Percentiles rank a stretch among this genome's conserved stretches.
Conservation (phyloP, 2,797 vertebrate genomes). For the Craterocephalus amniculus region DNA sequence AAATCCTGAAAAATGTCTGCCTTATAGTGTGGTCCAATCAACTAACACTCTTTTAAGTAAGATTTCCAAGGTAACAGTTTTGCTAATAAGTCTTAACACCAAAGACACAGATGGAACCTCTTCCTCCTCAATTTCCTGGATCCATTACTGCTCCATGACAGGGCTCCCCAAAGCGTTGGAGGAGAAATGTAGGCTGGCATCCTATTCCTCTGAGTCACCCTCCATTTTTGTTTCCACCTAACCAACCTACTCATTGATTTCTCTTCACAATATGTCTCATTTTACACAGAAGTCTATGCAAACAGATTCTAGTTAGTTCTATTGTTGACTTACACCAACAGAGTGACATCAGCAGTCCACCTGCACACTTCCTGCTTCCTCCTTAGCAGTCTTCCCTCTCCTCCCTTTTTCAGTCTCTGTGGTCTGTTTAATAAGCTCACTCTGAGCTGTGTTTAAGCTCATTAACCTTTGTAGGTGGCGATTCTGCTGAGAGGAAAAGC, state of each 20-base stretch:
- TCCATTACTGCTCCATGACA: conserved; percentile 18
- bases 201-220: conserved; percentile 48
- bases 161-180: conserved; percentile 20
- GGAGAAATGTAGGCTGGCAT: conserved; percentile 33
- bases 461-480: conserved; percentile 82
- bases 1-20: not conserved
- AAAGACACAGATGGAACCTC: not conserved
- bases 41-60: not conserved
- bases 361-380: conserved; percentile 40
- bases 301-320: not conserved
- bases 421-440: conserved; percentile 81
- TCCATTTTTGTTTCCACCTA: conserved; percentile 27
- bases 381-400: conserved; percentile 42
- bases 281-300: not conserved
- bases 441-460: conserved; percentile 83
- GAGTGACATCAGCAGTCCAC: conserved; percentile 34
- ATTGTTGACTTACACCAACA: conserved; percentile 15
- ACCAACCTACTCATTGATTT: conserved; percentile 36
- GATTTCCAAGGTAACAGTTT: conserved; percentile 4
- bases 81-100: conserved; percentile 5
- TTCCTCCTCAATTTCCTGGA: conserved; percentile 29
- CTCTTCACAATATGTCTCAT: conserved; percentile 10
- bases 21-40: not conserved
- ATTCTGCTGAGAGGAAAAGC: conserved; percentile 73
- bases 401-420: conserved; percentile 60